Evolutionary conservation across 92 coral and sea anemone species (phyloP), one percentile per base, ranked within the genome.

Genomic region (Scolanthus callimorphus): DNA sequence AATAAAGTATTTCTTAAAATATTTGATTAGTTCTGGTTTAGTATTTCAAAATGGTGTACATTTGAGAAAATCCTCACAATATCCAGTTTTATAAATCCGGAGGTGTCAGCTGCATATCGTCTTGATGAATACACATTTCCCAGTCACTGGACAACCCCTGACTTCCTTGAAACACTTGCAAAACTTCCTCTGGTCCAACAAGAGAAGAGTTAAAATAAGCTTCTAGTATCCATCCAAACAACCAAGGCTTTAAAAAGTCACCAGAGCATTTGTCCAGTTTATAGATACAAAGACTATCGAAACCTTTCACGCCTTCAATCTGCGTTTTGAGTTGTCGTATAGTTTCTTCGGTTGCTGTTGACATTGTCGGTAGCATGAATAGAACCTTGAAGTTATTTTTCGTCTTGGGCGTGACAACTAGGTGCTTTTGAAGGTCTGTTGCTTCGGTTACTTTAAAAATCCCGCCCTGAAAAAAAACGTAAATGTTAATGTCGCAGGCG

Each of bases 201-300:
- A 51, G 29, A 17, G 23, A 64, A 11, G 62, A 29, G 38, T 69
- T 72, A 45, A 84, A 77, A 60, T 69, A 84, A 20, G 70, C 98
- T 24, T 92, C 98, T 44, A 92, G 70, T 12, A 89, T 79, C 94
- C 96, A 92, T 17, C 67, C 65, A 28, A 64, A 92, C 34, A 76
- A 70, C 85, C 87, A 76, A 3, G 69, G 87, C 17, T 47, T 65
- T 2, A 31, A 51, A 13, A 38, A 55, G 1, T 75, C 74, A 17
- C 90, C 95, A 27, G 89, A 81, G 63, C 82, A 25, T 1, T 47
- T 55, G 62, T 89, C 83, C 41, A 89, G 34, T 74, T 71, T 69
- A 52, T 84, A 92, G 27, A 84, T 61, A 71, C 85, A 78, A 20
- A 64, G 67, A 52, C 90, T 78, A 50, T 66, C 46, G 54, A 84